Base-by-base conservation (phyloP, 2,797 vertebrate genomes). In the Gambusia yucatana region DNA sequence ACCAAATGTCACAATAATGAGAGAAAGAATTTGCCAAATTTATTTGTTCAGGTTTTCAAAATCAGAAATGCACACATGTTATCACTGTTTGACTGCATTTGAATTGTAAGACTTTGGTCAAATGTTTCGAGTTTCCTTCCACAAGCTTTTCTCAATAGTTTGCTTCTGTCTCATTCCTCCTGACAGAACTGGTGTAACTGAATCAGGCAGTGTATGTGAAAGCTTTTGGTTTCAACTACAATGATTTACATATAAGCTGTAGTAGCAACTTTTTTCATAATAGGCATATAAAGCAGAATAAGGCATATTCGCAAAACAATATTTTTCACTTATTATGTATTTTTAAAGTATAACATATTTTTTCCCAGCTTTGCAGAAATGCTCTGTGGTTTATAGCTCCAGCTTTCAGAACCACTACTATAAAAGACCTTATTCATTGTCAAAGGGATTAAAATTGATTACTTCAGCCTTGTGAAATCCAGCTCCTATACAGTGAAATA, bases 381-480 rank as follows among this genome's bases (percentile, higher is more conserved):
- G 14, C 65, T 73, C 22, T 57, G 77, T 55, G 44, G 46, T 74
- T 30, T 22, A 67, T 30, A 55, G 46, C 9, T 65, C n/a, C 30
- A 36, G 71, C 39, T 75, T 75, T 80, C 74, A 55, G 43, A 85
- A 83, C 47, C 76, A 75, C 74, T 73, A 70, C 81, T 75, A 76
- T 77, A 81, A 90, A 91, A 81, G 72, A 91, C 88, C 88, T 86
- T 78, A 87, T 41, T 82, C 77, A 81, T 88, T 85, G 81, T 92
- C 76, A 85, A 77, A 87, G 71, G 92, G 94, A 94, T 95, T 94
- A 86, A 84, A 89, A 91, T 82, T 88, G 90, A 94, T 93, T 89
- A 93, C 82, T 72, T 83, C 77, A 89, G 86, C 81, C 88, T 88
- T 83, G 85, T 80, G 84, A 86, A 88, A 87, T 86, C 78, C 74